These are phyloP conservation scores for Criorhina ranunculi DNA, from an alignment of 2,888 invertebrate species.

Conservation along the genomic window DNA sequence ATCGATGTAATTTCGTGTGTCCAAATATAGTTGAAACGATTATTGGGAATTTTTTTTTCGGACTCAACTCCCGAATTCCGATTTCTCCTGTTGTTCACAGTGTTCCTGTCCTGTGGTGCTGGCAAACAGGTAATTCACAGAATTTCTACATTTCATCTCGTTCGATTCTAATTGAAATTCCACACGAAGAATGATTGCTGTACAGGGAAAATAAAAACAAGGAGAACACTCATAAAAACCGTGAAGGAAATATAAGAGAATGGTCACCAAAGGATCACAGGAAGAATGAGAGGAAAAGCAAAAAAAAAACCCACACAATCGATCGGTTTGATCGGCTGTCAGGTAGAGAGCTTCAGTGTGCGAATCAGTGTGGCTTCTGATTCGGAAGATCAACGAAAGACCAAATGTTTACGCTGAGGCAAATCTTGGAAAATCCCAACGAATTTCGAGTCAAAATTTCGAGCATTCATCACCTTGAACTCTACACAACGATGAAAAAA, in stretches of 20 bases:
- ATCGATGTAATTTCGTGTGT: conserved; percentile 63
- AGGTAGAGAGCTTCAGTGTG: no score
- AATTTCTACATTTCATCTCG: conserved; percentile 73
- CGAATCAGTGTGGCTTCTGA: no score
- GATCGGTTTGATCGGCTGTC: conserved; percentile 46
- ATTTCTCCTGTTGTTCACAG: conserved; percentile 19
- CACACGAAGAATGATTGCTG: conserved; percentile 75
- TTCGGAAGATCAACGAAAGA: no score
- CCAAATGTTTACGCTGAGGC: no score
- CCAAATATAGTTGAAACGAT: conserved; percentile 66
- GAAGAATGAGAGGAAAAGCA: not conserved
- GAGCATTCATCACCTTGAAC: no score
- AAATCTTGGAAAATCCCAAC: no score
- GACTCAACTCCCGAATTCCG: conserved; percentile 56
- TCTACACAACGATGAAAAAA: no score
- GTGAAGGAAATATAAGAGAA: conserved; percentile 14
- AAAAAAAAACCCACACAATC: conserved; percentile 39
- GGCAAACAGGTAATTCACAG: conserved; percentile 71
- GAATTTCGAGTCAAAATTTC: no score
- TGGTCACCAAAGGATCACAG: conserved; percentile 45
- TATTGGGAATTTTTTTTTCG: conserved; percentile 36
- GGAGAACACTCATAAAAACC: conserved; percentile 21
- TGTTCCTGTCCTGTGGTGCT: conserved; percentile 29
- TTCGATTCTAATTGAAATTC: conserved; percentile 76
- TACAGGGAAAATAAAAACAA: conserved; percentile 55